These are phyloP conservation scores for Bemisia tabaci DNA, from an alignment of 1,140 invertebrate species.

Conservation along the genomic window DNA sequence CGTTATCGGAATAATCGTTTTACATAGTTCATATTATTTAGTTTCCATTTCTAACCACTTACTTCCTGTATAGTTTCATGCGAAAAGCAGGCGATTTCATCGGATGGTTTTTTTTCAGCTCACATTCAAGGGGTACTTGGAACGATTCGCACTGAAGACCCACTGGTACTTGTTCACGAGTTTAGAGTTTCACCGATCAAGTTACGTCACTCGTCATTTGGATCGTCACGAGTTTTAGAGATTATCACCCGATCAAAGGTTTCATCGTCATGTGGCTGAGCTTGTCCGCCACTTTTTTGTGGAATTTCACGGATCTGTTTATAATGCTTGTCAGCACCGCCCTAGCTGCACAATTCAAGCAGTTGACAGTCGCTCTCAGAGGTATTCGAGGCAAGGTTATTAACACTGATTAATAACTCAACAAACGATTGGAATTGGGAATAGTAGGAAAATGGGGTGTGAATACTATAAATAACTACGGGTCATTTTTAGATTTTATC, in stretches of 20 bases:
- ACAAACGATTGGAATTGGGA: no score
- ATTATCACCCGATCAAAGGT: constrained; percentile 19
- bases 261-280: constrained; percentile 21
- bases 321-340: constrained; percentile 39
- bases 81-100: no score
- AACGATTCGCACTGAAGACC: constrained; percentile 26
- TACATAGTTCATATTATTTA: no score
- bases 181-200: no score
- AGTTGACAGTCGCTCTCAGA: constrained; percentile 16
- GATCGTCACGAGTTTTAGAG: constrained; percentile 12
- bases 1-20: no score
- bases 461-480: no score
- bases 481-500: no score
- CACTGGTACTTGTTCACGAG: constrained; percentile 21
- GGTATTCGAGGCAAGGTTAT: constrained; percentile 17
- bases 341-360: constrained; percentile 19
- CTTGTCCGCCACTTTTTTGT: constrained; percentile 47
- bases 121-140: constrained; percentile 29
- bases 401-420: no score
- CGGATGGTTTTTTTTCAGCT: constrained; percentile 30
- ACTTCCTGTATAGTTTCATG: no score
- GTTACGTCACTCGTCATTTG: no score
- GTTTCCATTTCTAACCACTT: no score
- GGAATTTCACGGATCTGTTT: constrained; percentile 52
- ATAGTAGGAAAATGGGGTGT: no score